These are phyloP conservation scores for Epinotia bilunana DNA, from an alignment of 2,888 invertebrate genomes.

Conservation along the genomic window DNA sequence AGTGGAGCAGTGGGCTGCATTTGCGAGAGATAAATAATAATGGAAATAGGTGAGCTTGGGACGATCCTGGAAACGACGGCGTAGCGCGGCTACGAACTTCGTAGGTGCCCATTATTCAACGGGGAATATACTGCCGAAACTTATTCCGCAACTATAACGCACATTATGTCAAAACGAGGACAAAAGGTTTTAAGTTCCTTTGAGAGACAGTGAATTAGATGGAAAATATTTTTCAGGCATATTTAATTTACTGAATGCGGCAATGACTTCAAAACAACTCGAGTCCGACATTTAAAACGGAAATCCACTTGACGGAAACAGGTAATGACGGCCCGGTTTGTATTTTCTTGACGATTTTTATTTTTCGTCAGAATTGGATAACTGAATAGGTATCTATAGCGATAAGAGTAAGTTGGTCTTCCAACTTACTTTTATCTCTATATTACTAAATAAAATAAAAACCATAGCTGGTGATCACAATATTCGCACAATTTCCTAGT, in stretches of 20 bases:
- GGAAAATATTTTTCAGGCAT: not conserved
- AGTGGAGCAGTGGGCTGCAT: conserved; percentile 34
- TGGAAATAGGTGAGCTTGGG: conserved; percentile 31
- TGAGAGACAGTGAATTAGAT: not conserved
- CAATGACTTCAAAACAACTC: no score
- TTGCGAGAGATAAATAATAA: conserved; percentile 38
- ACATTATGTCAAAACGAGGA: conserved; percentile 3
- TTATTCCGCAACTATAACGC: conserved; percentile 13
- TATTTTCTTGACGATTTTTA: no score
- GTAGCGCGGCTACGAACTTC: conserved; percentile 44
- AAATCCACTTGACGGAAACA: no score
- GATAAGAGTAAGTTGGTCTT: no score
- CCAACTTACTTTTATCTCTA: no score
- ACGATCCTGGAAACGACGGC: conserved; percentile 31
- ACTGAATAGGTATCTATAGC: no score
- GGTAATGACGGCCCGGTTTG: no score
- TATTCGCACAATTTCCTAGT: no score
- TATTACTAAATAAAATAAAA: no score
- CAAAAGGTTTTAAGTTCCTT: not conserved
- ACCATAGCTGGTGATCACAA: no score
- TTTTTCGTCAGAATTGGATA: no score
- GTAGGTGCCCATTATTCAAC: conserved; percentile 26
- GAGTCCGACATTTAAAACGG: no score
- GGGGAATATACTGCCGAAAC: conserved; percentile 16
- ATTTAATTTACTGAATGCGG: not conserved